These are phyloP conservation scores for Rhyacophila evoluta DNA, from an alignment of 2,888 invertebrate species.

Conservation along the genomic window DNA sequence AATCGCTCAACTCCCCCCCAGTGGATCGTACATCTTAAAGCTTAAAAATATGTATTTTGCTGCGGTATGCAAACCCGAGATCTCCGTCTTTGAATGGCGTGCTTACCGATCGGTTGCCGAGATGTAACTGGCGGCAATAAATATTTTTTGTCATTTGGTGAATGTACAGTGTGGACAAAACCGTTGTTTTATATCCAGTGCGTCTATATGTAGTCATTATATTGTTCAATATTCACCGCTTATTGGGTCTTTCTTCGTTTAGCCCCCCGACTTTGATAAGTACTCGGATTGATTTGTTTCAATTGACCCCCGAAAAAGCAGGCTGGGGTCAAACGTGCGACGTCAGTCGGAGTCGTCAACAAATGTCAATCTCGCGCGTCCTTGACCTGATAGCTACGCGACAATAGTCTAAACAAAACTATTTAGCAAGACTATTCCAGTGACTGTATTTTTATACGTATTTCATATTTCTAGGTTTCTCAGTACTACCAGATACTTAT, in stretches of 20 bases:
- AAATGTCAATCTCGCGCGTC: background rate
- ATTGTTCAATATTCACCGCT: background rate
- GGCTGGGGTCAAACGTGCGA: background rate
- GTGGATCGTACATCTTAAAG: too few species aligned
- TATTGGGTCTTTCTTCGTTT: background rate
- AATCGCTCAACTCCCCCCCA: too few species aligned
- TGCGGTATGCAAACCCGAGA: too few species aligned
- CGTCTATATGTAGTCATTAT: background rate
- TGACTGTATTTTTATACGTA: too few species aligned
- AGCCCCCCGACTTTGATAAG: background rate
- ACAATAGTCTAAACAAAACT: background rate
- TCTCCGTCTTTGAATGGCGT: too few species aligned
- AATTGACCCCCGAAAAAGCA: conserved; percentile 16
- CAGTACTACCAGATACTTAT: too few species aligned
- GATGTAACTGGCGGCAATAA: too few species aligned
- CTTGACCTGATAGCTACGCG: background rate
- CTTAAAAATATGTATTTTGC: too few species aligned
- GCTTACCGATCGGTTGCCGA: too few species aligned
- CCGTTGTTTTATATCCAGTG: background rate
- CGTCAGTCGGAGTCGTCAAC: background rate
- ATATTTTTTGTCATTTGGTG: background rate
- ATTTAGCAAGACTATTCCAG: too few species aligned
- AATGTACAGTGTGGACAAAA: background rate
- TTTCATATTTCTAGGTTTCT: too few species aligned
- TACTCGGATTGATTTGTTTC: conserved; percentile 22